Evolutionary conservation across 1,140 invertebrate species (phyloP).

Genomic region (Cyphomyrmex costatus): DNA sequence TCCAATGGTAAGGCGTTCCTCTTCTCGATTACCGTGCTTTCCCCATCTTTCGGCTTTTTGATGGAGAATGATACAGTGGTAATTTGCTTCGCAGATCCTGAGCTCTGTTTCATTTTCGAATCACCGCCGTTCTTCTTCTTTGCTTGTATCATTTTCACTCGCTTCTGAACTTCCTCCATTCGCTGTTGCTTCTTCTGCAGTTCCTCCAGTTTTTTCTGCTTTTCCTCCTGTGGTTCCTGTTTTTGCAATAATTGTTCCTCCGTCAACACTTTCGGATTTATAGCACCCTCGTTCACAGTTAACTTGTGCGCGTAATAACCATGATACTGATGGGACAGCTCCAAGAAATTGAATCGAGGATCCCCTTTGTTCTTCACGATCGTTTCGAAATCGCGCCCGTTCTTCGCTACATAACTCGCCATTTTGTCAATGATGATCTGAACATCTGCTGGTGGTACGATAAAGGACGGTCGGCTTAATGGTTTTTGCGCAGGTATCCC

Average conservation of each 20-base stretch:
- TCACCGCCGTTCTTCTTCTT: constrained; percentile 82
- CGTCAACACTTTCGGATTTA: constrained; percentile 83
- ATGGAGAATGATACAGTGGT: constrained; percentile 93
- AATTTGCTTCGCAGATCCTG: constrained; percentile 77
- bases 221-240: constrained; percentile 85
- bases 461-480: constrained; percentile 85
- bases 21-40: constrained; percentile 89
- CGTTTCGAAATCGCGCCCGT: constrained; percentile 96
- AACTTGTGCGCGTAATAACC: constrained; percentile 91
- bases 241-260: constrained; percentile 85
- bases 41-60: constrained; percentile 92
- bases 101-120: constrained; percentile 62
- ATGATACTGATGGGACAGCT: constrained; percentile 91
- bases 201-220: constrained; percentile 84
- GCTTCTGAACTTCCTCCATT: constrained; percentile 86
- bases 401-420: constrained; percentile 97
- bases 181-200: constrained; percentile 84
- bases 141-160: constrained; percentile 86
- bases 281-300: constrained; percentile 84
- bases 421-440: constrained; percentile 98
- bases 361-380: constrained; percentile 95
- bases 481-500: constrained; percentile 84
- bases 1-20: constrained; percentile 90
- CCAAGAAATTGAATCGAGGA: constrained; percentile 93
- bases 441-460: constrained; percentile 92